Percentiles rank a stretch among this genome's conserved stretches.
These are phyloP conservation scores for Ophioderma brevispina DNA, from an alignment of 35 echinoderm and acorn worm species.

Conservation along the genomic window DNA sequence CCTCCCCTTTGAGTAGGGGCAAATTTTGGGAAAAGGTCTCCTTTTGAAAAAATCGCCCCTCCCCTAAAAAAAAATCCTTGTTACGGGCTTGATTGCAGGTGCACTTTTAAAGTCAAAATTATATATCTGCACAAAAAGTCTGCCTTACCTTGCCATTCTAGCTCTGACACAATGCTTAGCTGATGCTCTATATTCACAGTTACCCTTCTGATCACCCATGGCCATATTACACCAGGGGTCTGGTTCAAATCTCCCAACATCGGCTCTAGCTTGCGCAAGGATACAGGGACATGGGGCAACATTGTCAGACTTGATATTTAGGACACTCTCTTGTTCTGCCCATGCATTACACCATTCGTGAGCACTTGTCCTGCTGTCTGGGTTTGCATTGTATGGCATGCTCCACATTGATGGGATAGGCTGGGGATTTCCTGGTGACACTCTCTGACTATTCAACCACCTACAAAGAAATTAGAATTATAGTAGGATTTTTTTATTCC, in stretches of 20 bases:
- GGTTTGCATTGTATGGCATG: slow-evolving; percentile 76
- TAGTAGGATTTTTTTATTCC: too few species aligned
- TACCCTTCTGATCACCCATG: background rate
- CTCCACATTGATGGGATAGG: slow-evolving; percentile 80
- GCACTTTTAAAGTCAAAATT: too few species aligned
- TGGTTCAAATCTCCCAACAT: slow-evolving; percentile 46
- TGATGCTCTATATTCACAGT: slow-evolving; percentile 39
- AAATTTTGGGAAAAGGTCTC: too few species aligned
- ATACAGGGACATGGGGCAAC: slow-evolving; percentile 70
- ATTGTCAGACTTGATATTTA: slow-evolving; percentile 15
- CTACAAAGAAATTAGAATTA: too few species aligned
- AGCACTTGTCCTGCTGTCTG: background rate
- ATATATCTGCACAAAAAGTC: too few species aligned
- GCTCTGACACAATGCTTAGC: slow-evolving; percentile 80
- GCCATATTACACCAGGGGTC: slow-evolving; percentile 43
- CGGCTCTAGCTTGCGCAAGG: slow-evolving; percentile 58
- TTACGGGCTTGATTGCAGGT: too few species aligned
- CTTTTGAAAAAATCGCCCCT: too few species aligned
- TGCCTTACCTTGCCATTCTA: slow-evolving; percentile 56
- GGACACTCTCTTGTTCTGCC: slow-evolving; percentile 20
- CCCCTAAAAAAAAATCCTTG: too few species aligned
- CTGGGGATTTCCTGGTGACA: background rate
- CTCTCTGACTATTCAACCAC: background rate
- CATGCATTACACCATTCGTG: slow-evolving; percentile 52
- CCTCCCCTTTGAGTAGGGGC: too few species aligned